Evolutionary conservation across 92 coral and sea anemone species (phyloP).

Genomic region (Isaurus tuberculatus): DNA sequence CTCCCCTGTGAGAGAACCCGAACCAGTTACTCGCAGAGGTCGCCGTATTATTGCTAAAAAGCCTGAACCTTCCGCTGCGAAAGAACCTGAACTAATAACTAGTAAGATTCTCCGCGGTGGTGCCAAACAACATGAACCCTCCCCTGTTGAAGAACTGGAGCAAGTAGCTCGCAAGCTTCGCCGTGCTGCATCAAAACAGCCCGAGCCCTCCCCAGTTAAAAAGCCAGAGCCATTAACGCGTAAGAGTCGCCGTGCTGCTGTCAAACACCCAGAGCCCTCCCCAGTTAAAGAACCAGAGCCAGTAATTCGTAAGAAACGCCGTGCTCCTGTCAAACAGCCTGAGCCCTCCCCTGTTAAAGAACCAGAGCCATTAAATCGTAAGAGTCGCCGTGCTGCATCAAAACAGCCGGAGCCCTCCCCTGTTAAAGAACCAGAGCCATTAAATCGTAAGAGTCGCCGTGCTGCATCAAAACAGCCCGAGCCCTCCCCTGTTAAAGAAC

Average conservation of each 20-base stretch:
- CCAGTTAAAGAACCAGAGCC: neutral
- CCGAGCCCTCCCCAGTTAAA: constrained; percentile 3
- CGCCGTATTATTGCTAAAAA: neutral
- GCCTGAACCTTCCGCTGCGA: neutral
- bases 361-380: neutral
- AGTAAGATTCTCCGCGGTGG: neutral
- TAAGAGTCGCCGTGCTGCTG: neutral
- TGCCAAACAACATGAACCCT: neutral
- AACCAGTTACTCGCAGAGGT: neutral
- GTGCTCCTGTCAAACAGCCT: neutral
- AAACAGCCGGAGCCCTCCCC: constrained; percentile 12
- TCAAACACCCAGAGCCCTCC: neutral
- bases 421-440: neutral
- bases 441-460: constrained; percentile 11
- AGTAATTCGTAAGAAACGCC: neutral
- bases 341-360: constrained; percentile 12
- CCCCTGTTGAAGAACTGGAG: neutral
- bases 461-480: constrained; percentile 4
- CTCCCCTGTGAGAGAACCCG: neutral
- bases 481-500: constrained; percentile 5
- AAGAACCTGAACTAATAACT: neutral
- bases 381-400: neutral
- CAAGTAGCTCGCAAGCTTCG: constrained; percentile 20
- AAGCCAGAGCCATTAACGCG: neutral
- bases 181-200: neutral